Conservation (phyloP, 2,797 vertebrate genomes). For the Xerus rutilus region DNA sequence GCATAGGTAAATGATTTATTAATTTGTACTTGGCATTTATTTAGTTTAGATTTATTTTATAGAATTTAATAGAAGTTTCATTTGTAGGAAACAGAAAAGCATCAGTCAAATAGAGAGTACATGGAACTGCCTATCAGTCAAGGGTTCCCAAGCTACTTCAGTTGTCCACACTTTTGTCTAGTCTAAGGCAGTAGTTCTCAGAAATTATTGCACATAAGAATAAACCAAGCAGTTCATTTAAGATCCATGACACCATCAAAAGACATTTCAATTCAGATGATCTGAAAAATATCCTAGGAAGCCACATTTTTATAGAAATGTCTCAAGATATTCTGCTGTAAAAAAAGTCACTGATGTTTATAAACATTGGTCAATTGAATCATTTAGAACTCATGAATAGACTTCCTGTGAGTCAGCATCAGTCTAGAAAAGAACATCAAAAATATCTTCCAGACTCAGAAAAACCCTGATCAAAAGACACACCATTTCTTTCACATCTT, state of each 20-base stretch:
- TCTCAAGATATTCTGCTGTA: background rate
- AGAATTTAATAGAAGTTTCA: background rate
- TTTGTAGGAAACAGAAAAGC: background rate
- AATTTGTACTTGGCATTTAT: background rate
- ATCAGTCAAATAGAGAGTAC: background rate
- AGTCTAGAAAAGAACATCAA: background rate
- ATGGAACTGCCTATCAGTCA: background rate
- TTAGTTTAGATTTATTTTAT: background rate
- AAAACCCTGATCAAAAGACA: background rate
- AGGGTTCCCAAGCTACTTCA: background rate
- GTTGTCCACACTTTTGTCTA: background rate
- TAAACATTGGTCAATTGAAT: background rate
- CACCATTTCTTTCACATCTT: background rate
- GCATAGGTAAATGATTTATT: background rate
- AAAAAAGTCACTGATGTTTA: constrained; percentile 23
- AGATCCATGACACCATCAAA: background rate
- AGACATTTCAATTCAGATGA: constrained; percentile 15
- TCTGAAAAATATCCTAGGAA: background rate
- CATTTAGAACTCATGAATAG: background rate
- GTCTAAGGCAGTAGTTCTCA: background rate
- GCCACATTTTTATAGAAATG: background rate
- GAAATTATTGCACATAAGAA: background rate
- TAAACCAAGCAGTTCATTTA: background rate
- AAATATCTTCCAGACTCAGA: background rate
- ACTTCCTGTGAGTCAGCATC: background rate